Evolutionary conservation across 2,113 vertebrate species (phyloP), one percentile per base, ranked within the genome.

Genomic region (Oreochromis niloticus): DNA sequence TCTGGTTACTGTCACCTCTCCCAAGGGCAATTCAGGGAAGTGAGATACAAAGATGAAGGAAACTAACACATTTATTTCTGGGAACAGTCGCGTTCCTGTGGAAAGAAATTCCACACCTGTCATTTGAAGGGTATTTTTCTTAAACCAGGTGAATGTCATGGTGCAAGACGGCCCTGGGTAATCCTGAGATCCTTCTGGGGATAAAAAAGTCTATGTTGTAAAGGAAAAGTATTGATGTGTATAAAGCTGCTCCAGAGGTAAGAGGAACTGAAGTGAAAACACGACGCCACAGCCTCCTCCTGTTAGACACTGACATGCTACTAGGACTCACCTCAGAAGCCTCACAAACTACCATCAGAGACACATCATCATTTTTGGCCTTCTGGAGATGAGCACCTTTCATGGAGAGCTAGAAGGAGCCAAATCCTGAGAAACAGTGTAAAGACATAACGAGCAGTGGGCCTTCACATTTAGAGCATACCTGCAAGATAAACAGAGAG

Each of bases 41-140:
- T 16, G n/a, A 41, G 36, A 22, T 71, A 24, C 12, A 71, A 43
- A 43, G 39, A 43, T 71, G 7, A 71, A 71, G 7, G 39, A 71
- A 43, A 43, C 0, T 0, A 43, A 43, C 5, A 43, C 36, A 16
- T 43, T 43, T 24, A 43, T 6, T 48, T 16, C 43, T 14, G 2
- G 39, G 66, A 71, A 71, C 66, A 71, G 66, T 71, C 7, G 14
- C 14, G 10, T 43, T 71, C 5, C 22, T 6, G n/a, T 24, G 66
- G n/a, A 1, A 71, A 71, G 66, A 71, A 43, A 16, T 43, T 24
- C 0, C 0, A 43, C 13, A 14, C 22, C 7, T 24, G 13, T 43
- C 0, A 71, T 71, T 39, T 68, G 19, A 13, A 11, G n/a, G 12
- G 63, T 41, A 22, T 68, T 68, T n/a, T 2, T 22, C 2, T 22